These are phyloP conservation scores for Halcyon badia DNA, from an alignment of 2,797 vertebrate species.

Conservation along the genomic window DNA sequence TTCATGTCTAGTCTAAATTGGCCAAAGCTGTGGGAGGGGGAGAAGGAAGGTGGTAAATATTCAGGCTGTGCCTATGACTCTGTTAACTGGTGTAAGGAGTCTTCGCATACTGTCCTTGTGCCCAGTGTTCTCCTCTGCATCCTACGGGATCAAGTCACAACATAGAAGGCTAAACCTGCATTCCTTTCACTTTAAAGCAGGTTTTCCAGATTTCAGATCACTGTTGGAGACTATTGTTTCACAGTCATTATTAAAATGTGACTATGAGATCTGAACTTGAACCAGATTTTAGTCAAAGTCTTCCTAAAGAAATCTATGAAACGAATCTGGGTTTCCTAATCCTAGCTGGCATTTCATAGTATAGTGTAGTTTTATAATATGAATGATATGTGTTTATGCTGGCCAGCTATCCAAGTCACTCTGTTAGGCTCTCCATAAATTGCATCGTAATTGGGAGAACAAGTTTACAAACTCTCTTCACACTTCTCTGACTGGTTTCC, in stretches of 20 bases:
- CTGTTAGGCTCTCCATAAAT: background rate
- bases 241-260: background rate
- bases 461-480: conserved; percentile 18
- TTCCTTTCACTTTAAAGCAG: background rate
- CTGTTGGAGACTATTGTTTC: background rate
- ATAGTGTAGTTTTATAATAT: background rate
- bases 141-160: background rate
- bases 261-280: background rate
- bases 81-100: background rate
- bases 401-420: background rate
- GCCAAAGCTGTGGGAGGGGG: background rate
- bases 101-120: background rate
- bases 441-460: background rate
- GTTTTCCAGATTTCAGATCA: background rate
- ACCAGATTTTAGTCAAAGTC: background rate
- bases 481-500: background rate
- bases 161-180: background rate
- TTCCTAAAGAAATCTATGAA: background rate
- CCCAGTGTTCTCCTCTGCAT: background rate
- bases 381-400: background rate
- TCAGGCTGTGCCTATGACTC: background rate
- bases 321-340: background rate
- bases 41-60: background rate
- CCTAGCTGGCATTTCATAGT: background rate
- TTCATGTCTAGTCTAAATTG: background rate